Evolutionary conservation across 30 jellyfish, hydroid and myxozoan species (phyloP).

Genomic region (Nemopilema nomurai): DNA sequence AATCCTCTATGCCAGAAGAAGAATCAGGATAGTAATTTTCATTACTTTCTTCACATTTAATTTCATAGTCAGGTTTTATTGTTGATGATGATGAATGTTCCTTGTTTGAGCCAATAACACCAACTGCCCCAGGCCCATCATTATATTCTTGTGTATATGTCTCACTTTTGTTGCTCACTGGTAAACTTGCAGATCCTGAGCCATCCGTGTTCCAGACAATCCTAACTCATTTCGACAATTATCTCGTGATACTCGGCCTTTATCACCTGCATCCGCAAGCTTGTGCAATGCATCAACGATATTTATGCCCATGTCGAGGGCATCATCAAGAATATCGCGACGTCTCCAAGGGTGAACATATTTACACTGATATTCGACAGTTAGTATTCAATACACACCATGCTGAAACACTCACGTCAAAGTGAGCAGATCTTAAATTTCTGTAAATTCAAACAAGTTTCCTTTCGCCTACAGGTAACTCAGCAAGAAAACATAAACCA

Average conservation of each 20-base stretch:
- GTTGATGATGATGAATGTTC: background rate
- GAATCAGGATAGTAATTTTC: background rate
- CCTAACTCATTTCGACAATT: constrained; percentile 58
- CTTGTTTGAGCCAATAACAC: background rate
- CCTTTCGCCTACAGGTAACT: no score
- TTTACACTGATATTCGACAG: background rate
- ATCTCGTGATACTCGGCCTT: constrained; percentile 63
- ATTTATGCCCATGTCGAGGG: constrained; percentile 92
- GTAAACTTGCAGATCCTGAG: background rate
- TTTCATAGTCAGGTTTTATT: background rate
- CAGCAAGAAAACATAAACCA: no score
- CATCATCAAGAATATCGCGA: constrained; percentile 93
- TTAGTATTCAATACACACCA: background rate
- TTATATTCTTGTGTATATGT: background rate
- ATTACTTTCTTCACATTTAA: background rate
- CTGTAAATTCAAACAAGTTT: no score
- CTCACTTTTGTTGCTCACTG: background rate
- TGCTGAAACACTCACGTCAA: background rate
- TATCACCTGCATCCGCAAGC: constrained; percentile 90
- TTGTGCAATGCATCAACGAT: constrained; percentile 88
- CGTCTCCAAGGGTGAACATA: constrained; percentile 98
- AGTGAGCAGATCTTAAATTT: no score
- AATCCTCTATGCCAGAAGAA: background rate
- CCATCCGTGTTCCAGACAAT: constrained; percentile 12
- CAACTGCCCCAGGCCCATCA: background rate